These are phyloP conservation scores for Diabrotica virgifera DNA, from an alignment of 1,140 invertebrate species.

Conservation along the genomic window DNA sequence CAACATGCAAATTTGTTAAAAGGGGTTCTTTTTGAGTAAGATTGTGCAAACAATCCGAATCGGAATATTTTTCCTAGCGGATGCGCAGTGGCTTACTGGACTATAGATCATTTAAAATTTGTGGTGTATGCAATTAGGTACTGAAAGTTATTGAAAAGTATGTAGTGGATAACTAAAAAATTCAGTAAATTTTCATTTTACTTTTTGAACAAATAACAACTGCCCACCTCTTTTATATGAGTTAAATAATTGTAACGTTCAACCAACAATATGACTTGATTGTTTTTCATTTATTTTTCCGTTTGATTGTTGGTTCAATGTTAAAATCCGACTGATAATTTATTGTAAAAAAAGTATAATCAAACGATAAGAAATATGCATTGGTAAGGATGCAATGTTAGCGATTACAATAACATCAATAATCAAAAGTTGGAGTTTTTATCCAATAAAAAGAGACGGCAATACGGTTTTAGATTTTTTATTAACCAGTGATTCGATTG, in stretches of 20 bases:
- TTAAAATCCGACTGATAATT: constrained; percentile 22
- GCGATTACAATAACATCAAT: constrained; percentile 14
- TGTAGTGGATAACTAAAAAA: too few species aligned
- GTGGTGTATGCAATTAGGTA: too few species aligned
- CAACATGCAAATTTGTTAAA: too few species aligned
- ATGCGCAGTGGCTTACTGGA: too few species aligned
- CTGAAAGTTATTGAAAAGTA: too few species aligned
- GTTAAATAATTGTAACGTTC: constrained; percentile 19
- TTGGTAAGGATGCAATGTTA: constrained; percentile 21
- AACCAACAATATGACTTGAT: constrained; percentile 14
- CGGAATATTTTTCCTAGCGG: too few species aligned
- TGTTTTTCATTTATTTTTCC: constrained; percentile 15
- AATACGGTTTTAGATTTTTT: constrained; percentile 14
- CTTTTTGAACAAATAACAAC: too few species aligned
- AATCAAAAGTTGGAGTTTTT: constrained; percentile 22
- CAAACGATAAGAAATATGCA: constrained; percentile 15
- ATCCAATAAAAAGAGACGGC: constrained; percentile 7
- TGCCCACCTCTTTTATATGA: too few species aligned
- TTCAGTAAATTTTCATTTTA: too few species aligned
- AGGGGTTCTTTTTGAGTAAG: too few species aligned
- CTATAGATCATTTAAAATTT: too few species aligned
- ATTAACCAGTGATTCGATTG: constrained; percentile 14
- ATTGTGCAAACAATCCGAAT: too few species aligned
- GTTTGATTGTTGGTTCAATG: constrained; percentile 17
- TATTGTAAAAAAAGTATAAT: constrained; percentile 9